phyloP scores from a whole-genome alignment of 2,888 invertebrate species.

The Acanthoscelides obtectus region DNA sequence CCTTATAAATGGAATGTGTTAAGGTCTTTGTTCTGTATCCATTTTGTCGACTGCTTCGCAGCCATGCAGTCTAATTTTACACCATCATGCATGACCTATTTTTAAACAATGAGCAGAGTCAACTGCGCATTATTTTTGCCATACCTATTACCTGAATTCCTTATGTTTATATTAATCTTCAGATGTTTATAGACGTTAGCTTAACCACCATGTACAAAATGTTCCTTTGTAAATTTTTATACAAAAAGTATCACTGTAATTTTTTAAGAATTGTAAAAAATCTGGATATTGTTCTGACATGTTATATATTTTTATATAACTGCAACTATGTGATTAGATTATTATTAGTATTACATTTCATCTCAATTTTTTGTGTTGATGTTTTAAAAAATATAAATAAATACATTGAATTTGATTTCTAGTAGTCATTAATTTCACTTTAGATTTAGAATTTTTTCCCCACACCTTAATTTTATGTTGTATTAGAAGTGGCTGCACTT shows the following conservation, averaged over 20 bases:
- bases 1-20: conserved; percentile 9
- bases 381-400: conserved; percentile 31
- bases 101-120: conserved; percentile 8
- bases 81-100: conserved; percentile 5
- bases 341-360: conserved; percentile 9
- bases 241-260: not conserved
- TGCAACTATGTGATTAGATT: not conserved
- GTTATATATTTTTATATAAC: not conserved
- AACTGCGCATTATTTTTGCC: conserved; percentile 18
- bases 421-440: conserved; percentile 39
- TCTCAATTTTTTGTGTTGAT: conserved; percentile 16
- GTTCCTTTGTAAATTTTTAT: not conserved
- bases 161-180: not conserved
- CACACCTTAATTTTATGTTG: not conserved
- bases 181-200: not conserved
- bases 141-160: not conserved
- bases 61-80: conserved; percentile 5
- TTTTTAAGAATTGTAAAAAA: not conserved
- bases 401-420: conserved; percentile 40
- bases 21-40: conserved; percentile 22
- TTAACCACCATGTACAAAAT: not conserved
- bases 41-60: conserved; percentile 3
- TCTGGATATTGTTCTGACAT: not conserved
- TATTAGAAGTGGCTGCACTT: not conserved
- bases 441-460: conserved; percentile 31